Conservation (phyloP, 2,113 vertebrate species). For the Pithys albifrons region DNA sequence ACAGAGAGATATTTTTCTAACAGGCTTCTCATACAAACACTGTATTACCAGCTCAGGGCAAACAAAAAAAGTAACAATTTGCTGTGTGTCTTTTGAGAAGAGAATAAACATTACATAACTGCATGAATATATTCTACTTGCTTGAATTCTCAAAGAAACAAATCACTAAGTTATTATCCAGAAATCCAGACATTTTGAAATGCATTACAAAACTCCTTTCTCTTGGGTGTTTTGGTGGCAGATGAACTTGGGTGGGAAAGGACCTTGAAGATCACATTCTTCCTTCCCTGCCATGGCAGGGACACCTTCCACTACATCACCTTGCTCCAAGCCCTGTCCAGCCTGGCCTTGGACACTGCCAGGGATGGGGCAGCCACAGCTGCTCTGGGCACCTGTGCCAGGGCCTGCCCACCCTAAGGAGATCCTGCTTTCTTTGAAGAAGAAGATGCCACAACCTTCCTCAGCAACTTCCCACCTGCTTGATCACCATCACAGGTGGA, state of each 20-base stretch:
- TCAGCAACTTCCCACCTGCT: neutral
- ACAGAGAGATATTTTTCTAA: neutral
- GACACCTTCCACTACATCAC: neutral
- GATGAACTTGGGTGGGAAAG: neutral
- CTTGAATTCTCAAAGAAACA: neutral
- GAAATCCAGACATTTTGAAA: neutral
- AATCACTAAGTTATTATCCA: neutral
- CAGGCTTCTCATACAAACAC: neutral
- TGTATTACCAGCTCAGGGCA: neutral
- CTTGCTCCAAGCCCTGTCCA: accelerated
- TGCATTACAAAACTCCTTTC: neutral
- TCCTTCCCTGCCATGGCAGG: neutral
- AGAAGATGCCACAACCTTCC: neutral
- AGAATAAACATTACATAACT: neutral
- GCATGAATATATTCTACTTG: neutral
- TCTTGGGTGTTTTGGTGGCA: neutral
- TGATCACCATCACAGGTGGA: neutral
- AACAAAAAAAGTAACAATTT: neutral
- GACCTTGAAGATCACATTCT: neutral
- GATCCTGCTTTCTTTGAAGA: neutral
- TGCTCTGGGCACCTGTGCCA: neutral
- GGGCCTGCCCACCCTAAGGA: accelerated
- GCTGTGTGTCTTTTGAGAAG: neutral
- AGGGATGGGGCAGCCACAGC: neutral
- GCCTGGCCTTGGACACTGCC: accelerated